Evolutionary conservation across 2,888 invertebrate genomes (phyloP), one percentile per base, ranked within the genome.

Genomic region (Scelioninae gen. 1): DNA sequence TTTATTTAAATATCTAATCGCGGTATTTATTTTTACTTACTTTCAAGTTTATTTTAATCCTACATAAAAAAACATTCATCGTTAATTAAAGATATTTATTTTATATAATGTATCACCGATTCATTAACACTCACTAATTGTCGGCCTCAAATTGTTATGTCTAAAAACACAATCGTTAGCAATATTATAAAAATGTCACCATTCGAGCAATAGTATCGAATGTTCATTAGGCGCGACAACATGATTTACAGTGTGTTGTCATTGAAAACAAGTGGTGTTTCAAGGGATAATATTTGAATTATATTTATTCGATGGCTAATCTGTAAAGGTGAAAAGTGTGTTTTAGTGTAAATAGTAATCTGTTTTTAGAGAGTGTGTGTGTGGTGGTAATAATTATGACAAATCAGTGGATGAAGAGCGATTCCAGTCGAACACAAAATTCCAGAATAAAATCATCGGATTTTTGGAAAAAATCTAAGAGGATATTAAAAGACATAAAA

Each of bases 401-500:
- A 31, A 13, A 23, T 40, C 29, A 43, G n/a, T 45, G 34, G 10
- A 5, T 13, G 7, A 7, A 13, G n/a, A 38, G 45, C 31, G 29
- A 45, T 2, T 11, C 16, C 9, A 29, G 16, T 29, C 4, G 29
- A 8, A 45, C 29, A 7, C 45, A 31, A 8, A n/a, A 34, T 45
- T 13, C 31, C 0, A 45, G 32, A 45, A 13, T 13, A 7, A 62
- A 62, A 13, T 45, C 45, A 7, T 45, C 9, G 32, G 31, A 45
- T 13, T 11, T 62, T 2, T 62, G 62, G 62, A 62, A 32, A 62
- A 31, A 62, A 11, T 45, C 62, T 6, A 62, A 45, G 45, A 29
- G 10, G n/a, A 9, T 45, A n/a, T 62, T 15, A 5, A 45, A 7
- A 15, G 31, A 62, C 7, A 29, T 62, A 6, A 62, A 45, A 62